phyloP scores from a whole-genome alignment of 2,888 invertebrate species.

The Callyntrura sp. region DNA sequence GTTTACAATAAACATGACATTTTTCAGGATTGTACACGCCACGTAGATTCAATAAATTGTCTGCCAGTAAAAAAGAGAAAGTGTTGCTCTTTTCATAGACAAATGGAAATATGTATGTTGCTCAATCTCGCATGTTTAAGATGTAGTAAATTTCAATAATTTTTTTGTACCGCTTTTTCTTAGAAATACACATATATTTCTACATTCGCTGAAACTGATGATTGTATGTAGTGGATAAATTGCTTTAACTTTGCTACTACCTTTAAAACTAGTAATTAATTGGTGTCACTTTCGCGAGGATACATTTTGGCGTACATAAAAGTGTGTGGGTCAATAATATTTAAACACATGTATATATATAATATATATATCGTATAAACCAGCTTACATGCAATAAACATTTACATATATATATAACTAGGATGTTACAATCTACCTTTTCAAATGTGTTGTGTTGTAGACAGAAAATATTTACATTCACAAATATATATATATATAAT shows the following conservation, averaged over 20 bases:
- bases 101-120: slow-evolving; percentile 33
- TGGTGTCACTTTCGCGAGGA: slow-evolving; percentile 22
- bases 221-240: background rate
- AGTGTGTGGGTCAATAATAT: slow-evolving; percentile 25
- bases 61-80: background rate
- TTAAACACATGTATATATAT: slow-evolving; percentile 22
- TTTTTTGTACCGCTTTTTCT: slow-evolving; percentile 26
- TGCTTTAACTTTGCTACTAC: background rate
- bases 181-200: background rate
- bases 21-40: background rate
- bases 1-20: background rate
- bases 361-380: slow-evolving; percentile 6
- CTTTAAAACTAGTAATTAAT: slow-evolving; percentile 27
- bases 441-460: slow-evolving; percentile 30
- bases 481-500: slow-evolving; percentile 70
- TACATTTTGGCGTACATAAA: slow-evolving; percentile 27
- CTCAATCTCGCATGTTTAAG: slow-evolving; percentile 55
- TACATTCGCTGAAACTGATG: slow-evolving; percentile 27
- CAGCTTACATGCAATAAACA: slow-evolving; percentile 36
- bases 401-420: slow-evolving; percentile 29
- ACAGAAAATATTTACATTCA: slow-evolving; percentile 76
- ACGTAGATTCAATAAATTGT: background rate
- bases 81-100: slow-evolving; percentile 2
- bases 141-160: slow-evolving; percentile 24
- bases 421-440: slow-evolving; percentile 1